Base-by-base conservation (phyloP, 2,113 vertebrate genomes). In the Plectropomus leopardus region DNA sequence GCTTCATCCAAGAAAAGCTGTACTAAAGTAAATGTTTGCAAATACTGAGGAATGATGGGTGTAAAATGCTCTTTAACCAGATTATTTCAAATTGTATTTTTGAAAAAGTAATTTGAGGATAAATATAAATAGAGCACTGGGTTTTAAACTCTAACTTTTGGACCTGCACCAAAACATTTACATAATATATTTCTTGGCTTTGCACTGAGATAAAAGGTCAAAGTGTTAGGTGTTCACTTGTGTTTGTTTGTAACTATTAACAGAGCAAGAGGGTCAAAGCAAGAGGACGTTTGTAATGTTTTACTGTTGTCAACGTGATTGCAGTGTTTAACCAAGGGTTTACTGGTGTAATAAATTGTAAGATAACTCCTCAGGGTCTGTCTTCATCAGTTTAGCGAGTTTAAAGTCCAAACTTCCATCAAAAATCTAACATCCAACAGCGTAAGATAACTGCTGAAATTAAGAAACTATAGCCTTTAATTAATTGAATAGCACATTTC, bases 211-310 rank as follows among this genome's bases (percentile, higher is more conserved):
- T 26, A 44, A 48, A 60, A 60, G 74, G 53, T 79, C 58, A 86
- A 36, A 60, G 44, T 64, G 1, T 24, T 32, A 65, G 11, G 9
- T 61, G 14, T 24, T 24, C 24, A 51, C 23, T 34, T 78, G 32
- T 24, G 42, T 64, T 32, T 17, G n/a, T 64, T 72, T 83, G 34
- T 65, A 86, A 78, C 55, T 69, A 85, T 85, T 82, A 82, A 86
- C 80, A 68, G 55, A 80, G 44, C 2, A 44, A 32, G 7, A 34
- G 6, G 13, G 1, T 9, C 3, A 47, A 1, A 10, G 21, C 0
- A 51, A 61, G 26, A 40, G 51, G 5, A 28, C 3, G 1, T 34
- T n/a, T 64, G 60, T 78, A 78, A 78, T 71, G 16, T 63, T n/a
- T 79, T 32, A 74, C 63, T 57, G 4, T 5, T 50, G 63, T 76